Evolutionary conservation across 1,140 invertebrate species (phyloP).

Genomic region (Trichomalopsis sarcophagae): DNA sequence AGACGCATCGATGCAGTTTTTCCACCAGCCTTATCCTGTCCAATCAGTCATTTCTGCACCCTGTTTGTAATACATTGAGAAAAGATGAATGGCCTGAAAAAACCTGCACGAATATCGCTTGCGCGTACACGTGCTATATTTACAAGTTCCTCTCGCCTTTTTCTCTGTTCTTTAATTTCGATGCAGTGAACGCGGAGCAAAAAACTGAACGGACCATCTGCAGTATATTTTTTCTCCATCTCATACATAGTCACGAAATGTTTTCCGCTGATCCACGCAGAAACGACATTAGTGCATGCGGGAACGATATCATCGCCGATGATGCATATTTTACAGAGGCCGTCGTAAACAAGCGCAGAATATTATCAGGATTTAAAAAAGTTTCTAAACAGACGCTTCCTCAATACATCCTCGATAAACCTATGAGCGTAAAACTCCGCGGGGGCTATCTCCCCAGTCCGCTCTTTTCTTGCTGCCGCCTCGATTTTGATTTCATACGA

Average conservation of each 20-base stretch:
- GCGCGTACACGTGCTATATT: not conserved
- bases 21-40: not conserved
- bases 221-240: not conserved
- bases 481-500: conserved; percentile 41
- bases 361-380: not conserved
- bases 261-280: not conserved
- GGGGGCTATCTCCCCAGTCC: not conserved
- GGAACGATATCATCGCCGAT: too few relatives aligned
- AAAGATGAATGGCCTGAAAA: conserved; percentile 14
- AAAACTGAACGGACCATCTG: not conserved
- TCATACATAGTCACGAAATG: not conserved
- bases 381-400: not conserved
- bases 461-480: not conserved
- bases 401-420: not conserved
- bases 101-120: not conserved
- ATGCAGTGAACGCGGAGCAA: conserved; percentile 7
- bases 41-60: conserved; percentile 17
- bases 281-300: not conserved
- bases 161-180: conserved; percentile 14
- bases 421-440: not conserved
- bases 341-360: too few relatives aligned
- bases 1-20: not conserved
- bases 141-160: not conserved
- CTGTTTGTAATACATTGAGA: not conserved
- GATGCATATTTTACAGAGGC: too few relatives aligned